phyloP scores from a whole-genome alignment of 2,888 invertebrate species.

The Busseola fusca region DNA sequence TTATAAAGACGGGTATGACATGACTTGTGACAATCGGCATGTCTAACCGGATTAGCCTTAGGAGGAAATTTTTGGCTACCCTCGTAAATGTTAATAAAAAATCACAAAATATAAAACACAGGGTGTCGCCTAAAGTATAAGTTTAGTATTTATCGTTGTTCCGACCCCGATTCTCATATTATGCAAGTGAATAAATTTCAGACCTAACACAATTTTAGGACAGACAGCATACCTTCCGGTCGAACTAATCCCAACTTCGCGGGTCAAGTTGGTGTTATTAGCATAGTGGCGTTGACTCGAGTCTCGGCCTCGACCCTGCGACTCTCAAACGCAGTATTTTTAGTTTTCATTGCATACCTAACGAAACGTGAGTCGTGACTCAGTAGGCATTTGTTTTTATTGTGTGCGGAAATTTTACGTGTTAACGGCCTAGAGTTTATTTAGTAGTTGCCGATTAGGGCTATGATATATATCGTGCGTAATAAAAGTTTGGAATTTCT shows the following conservation, averaged over 20 bases:
- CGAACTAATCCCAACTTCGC: conserved; percentile 32
- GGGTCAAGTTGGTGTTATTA: conserved; percentile 51
- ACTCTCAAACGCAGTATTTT: conserved; percentile 60
- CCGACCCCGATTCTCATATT: too few relatives aligned
- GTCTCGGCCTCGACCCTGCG: conserved; percentile 71
- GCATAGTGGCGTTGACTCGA: conserved; percentile 73
- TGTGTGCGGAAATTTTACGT: conserved; percentile 49
- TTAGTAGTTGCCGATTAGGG: conserved; percentile 33
- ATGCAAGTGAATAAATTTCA: not conserved
- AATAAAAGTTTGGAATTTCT: conserved; percentile 33
- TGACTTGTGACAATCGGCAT: conserved; percentile 26
- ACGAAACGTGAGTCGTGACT: conserved; percentile 59
- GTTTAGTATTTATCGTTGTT: not conserved
- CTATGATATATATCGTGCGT: conserved; percentile 45
- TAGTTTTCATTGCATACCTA: conserved; percentile 67
- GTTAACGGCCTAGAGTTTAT: conserved; percentile 33
- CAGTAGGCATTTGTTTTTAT: conserved; percentile 58
- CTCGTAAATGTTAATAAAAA: not conserved
- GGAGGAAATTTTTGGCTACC: conserved; percentile 3
- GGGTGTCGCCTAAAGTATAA: not conserved
- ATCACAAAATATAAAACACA: too few relatives aligned
- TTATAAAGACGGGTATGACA: conserved; percentile 36
- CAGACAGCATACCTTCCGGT: not conserved
- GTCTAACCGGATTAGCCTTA: conserved; percentile 37
- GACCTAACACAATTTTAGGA: too few relatives aligned